Conservation (phyloP, 2,888 invertebrate species). For the Caenorhabditis parvicauda region DNA sequence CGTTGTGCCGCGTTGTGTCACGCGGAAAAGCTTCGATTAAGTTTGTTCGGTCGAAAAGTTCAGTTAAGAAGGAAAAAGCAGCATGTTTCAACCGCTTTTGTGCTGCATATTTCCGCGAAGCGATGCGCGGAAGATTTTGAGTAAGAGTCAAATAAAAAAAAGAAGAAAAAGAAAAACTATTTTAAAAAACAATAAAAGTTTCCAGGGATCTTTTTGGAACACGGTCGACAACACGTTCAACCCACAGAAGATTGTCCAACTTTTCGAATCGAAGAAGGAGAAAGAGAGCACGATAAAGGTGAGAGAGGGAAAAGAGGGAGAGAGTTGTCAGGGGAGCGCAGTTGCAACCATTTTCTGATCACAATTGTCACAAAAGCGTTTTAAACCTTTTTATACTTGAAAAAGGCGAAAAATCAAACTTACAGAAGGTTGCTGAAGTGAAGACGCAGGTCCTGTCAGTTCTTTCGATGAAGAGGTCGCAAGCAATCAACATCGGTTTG, state of each 20-base stretch:
- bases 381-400: not conserved
- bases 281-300: conserved; percentile 70
- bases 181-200: not conserved
- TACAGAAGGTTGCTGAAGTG: conserved; percentile 40
- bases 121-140: too few species aligned
- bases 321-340: too few species aligned
- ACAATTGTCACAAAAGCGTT: not conserved
- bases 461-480: conserved; percentile 91
- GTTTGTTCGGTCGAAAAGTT: too few species aligned
- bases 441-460: conserved; percentile 85
- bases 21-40: too few species aligned
- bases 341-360: not conserved
- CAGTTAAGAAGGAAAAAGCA: too few species aligned
- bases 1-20: not conserved
- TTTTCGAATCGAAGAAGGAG: conserved; percentile 86
- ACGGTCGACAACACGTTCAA: conserved; percentile 78
- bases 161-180: not conserved
- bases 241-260: conserved; percentile 86
- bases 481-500: conserved; percentile 98
- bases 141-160: too few species aligned
- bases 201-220: conserved; percentile 76
- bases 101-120: not conserved
- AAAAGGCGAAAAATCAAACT: not conserved
- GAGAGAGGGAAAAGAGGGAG: too few species aligned
- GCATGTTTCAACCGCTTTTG: too few species aligned